phyloP scores from a whole-genome alignment of 2,113 vertebrate genomes.

The Anhinga anhinga region DNA sequence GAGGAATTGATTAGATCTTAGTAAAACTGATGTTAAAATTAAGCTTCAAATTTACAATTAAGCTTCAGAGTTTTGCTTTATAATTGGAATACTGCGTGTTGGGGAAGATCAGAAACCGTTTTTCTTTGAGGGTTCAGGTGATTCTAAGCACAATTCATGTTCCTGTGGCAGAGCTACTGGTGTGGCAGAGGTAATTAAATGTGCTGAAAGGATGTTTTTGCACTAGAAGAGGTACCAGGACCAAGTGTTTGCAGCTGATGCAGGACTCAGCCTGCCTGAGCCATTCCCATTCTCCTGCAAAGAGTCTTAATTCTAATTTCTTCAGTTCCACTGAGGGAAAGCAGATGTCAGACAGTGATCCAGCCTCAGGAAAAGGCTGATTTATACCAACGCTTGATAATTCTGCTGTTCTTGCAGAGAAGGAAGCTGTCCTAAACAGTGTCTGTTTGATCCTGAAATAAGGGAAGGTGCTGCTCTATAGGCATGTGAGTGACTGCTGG shows the following conservation, averaged over 20 bases:
- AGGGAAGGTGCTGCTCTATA: not conserved
- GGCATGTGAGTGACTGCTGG: not conserved
- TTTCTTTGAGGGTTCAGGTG: not conserved
- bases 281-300: not conserved
- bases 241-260: not conserved
- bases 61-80: not conserved
- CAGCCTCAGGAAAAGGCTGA: not conserved
- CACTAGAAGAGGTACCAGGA: not conserved
- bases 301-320: not conserved
- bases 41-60: conserved; percentile 5
- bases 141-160: not conserved
- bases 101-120: not conserved
- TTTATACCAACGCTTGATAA: not conserved
- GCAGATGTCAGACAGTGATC: not conserved
- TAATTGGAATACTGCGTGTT: not conserved
- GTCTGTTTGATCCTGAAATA: not conserved
- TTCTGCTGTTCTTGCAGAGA: not conserved
- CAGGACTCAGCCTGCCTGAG: not conserved
- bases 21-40: conserved; percentile 35
- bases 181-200: not conserved
- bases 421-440: not conserved
- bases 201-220: not conserved
- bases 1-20: conserved; percentile 29
- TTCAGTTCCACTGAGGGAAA: not conserved
- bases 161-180: not conserved